Percentiles rank a stretch among this genome's conserved stretches.
phyloP scores from a whole-genome alignment of 2,113 vertebrate species.

The Rhinogobius similis region DNA sequence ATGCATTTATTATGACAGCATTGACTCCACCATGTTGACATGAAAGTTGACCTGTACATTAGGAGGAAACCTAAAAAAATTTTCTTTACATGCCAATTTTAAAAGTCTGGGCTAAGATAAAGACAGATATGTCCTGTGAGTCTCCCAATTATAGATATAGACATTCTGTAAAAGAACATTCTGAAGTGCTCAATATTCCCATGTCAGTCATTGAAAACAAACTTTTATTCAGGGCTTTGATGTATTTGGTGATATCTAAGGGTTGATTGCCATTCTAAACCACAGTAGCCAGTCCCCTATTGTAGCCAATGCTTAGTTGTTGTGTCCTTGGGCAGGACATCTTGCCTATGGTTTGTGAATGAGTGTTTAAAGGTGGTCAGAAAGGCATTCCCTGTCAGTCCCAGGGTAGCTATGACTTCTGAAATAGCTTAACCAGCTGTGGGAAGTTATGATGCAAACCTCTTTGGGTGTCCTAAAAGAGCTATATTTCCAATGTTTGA shows the following conservation, averaged over 20 bases:
- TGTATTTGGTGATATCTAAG: neutral
- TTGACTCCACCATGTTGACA: neutral
- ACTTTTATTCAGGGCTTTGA: neutral
- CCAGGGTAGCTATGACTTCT: neutral
- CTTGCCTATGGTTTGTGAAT: neutral
- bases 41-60: neutral
- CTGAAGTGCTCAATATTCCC: conserved; percentile 32
- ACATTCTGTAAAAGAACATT: conserved; percentile 22
- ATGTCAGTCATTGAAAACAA: conserved; percentile 37
- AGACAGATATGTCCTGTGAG: conserved; percentile 40
- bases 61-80: neutral
- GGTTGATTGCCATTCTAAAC: too few relatives aligned
- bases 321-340: neutral
- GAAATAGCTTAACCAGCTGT: neutral
- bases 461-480: neutral
- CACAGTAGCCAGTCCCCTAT: neutral
- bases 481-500: neutral
- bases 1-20: conserved; percentile 9
- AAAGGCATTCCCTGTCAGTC: neutral
- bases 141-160: conserved; percentile 15
- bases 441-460: neutral
- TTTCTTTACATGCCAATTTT: conserved; percentile 13
- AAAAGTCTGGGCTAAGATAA: conserved; percentile 28
- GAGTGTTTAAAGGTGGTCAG: neutral
- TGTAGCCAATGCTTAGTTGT: neutral